Base-by-base conservation (phyloP, 2,113 vertebrate genomes). In the Brachionichthys hirsutus region DNA sequence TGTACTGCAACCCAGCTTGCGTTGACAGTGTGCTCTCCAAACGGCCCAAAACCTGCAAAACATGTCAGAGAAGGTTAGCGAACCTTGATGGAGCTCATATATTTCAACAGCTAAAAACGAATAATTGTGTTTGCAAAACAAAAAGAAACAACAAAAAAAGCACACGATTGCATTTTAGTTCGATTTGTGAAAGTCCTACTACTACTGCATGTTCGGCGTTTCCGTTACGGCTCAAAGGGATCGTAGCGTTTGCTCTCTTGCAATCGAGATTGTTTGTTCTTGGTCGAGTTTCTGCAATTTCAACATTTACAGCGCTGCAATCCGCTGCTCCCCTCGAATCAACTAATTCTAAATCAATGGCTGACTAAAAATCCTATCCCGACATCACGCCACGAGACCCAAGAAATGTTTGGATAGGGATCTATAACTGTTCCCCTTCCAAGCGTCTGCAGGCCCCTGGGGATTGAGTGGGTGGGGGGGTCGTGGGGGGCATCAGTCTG, bases 1-100 rank as follows among this genome's bases (percentile, higher is more conserved):
- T 91, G 89, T 35, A 92, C 91, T 47, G 91, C 91, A 22, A 89
- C 89, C 91, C 91, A 92, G 82, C 91, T 92, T 62, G 91, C 81
- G 10, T 92, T 92, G n/a, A 90, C 85, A 0, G 84, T 73, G 49
- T 92, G 90, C 55, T 90, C 90, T 68, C 90, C 91, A 75, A 92
- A 92, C 36, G 91, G 91, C 47, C 83, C 90, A 24, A 92, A 92
- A 78, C 91, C 91, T 92, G 58, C 3, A 82, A 73, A 70, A 71
- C 14, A 85, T 0, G 1, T 10, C 8, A 44, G 3, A 44, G n/a
- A 44, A 6, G 17, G 2, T 44, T 14, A 47, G 45, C 2, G 19
- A 47, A 30, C 24, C 3, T 6, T 30, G 24, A 30, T 6, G 24
- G 24, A 30, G 24, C 8, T 30, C 24, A 30, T 30, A 8, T 30